Evolutionary conservation across 2,113 vertebrate genomes (phyloP).

Genomic region (Steatornis caripensis): DNA sequence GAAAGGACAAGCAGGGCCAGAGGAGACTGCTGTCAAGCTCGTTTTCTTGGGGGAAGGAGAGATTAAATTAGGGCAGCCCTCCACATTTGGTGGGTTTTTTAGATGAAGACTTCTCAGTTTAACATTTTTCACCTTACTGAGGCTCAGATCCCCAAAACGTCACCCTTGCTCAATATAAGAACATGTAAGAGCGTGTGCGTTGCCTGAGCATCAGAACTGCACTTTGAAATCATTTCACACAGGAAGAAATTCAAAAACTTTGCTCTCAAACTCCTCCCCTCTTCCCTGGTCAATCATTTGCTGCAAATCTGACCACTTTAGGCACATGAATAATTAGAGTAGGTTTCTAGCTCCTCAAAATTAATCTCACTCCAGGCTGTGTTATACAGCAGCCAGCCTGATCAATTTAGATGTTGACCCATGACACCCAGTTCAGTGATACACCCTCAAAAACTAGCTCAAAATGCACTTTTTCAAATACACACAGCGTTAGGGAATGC

Average conservation of each 20-base stretch:
- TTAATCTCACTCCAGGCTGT: not conserved
- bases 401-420: not conserved
- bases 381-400: not conserved
- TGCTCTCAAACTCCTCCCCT: not conserved
- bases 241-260: not conserved
- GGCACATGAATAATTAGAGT: not conserved
- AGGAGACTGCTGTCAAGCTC: not conserved
- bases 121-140: not conserved
- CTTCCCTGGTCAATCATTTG: not conserved
- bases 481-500: fast-evolving
- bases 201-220: not conserved
- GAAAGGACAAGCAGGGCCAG: not conserved
- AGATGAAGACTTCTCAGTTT: not conserved
- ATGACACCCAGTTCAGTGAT: not conserved
- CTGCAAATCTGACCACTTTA: not conserved
- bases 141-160: not conserved
- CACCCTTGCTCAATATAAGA: not conserved
- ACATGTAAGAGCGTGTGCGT: fast-evolving
- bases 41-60: not conserved
- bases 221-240: not conserved
- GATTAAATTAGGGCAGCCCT: not conserved
- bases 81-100: not conserved
- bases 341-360: not conserved
- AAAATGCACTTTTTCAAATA: not conserved
- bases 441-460: not conserved